Evolutionary conservation across 2,797 vertebrate species (phyloP), one percentile per base, ranked within the genome.

Genomic region (Buceros bicornis): DNA sequence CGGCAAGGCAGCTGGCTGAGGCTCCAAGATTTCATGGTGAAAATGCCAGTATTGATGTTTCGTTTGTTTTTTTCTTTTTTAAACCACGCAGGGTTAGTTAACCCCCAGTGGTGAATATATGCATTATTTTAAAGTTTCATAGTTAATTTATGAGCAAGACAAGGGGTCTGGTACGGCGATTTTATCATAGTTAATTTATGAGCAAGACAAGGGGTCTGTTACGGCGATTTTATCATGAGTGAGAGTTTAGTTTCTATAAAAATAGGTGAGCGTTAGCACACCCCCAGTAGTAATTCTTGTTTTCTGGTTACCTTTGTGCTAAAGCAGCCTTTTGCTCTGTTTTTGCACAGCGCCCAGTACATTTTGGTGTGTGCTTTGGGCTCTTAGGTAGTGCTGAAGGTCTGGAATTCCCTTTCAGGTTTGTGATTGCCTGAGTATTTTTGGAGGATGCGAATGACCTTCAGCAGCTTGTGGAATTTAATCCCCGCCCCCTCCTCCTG

Each of bases 41-140:
- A 81, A 74, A 31, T 15, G 8, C 5, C 13, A 2, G 1, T 20
- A 1, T 67, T 51, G 33, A 58, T 2, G 0, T 8, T 0, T 43
- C 3, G 18, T 19, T 12, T 25, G 10, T 2, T 18, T 26, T 17
- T 33, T 48, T 26, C 42, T 25, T 29, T 10, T n/a, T n/a, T 40
- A 9, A 47, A 40, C 24, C 10, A 4, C 0, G 2, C 9, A 12
- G 62, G 4, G 2, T 19, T 65, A 58, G 16, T 43, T 54, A 69
- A 43, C 31, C 16, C 8, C 12, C 6, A 8, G 1, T 20, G 11
- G 19, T 33, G 40, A 43, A 6, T 6, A 16, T 37, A 5, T 28
- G n/a, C 7, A 3, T 29, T 56, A 5, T 48, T 70, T 80, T 84
- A 12, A 60, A 70, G 40, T 28, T 13, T 33, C 6, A 3, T 4